Conservation (phyloP, 1,140 invertebrate species). For the Adoxophyes honmai region DNA sequence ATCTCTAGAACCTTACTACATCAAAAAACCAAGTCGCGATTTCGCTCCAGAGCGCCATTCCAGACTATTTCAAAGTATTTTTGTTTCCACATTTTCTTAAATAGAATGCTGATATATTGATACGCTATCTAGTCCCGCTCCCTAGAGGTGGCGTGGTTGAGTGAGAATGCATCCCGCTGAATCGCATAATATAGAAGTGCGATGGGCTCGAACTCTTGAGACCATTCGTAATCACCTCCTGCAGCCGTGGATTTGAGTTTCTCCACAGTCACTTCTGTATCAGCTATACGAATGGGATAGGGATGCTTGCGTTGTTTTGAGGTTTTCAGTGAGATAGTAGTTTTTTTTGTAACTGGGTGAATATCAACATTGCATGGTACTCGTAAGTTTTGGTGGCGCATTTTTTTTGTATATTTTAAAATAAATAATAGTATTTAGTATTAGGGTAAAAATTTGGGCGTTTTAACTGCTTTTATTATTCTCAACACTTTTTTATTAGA, state of each 20-base stretch:
- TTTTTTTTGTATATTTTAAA: too few species aligned
- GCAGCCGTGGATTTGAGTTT: neutral
- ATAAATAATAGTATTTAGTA: too few species aligned
- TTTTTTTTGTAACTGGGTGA: too few species aligned
- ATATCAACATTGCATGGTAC: too few species aligned
- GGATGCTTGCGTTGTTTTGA: too few species aligned
- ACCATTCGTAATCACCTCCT: conserved; percentile 47
- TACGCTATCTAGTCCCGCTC: conserved; percentile 40
- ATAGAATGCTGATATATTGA: conserved; percentile 15
- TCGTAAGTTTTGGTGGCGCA: too few species aligned
- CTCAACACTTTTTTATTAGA: too few species aligned
- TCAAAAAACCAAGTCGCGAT: neutral
- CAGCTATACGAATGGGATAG: conserved; percentile 8
- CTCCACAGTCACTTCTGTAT: too few species aligned
- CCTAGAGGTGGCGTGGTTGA: conserved; percentile 40
- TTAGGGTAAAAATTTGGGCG: too few species aligned
- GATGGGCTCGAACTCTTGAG: conserved; percentile 44
- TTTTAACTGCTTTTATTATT: too few species aligned
- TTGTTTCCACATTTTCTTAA: conserved; percentile 8
- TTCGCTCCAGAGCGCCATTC: neutral
- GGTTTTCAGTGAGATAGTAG: too few species aligned
- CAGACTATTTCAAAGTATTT: neutral
- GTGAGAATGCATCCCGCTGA: conserved; percentile 43
- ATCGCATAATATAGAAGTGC: conserved; percentile 50
- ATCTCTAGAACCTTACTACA: too few species aligned